Percentiles rank a stretch among this genome's conserved stretches.
Evolutionary conservation across 2,888 invertebrate genomes (phyloP).

Genomic region (Plagiodera versicolora): DNA sequence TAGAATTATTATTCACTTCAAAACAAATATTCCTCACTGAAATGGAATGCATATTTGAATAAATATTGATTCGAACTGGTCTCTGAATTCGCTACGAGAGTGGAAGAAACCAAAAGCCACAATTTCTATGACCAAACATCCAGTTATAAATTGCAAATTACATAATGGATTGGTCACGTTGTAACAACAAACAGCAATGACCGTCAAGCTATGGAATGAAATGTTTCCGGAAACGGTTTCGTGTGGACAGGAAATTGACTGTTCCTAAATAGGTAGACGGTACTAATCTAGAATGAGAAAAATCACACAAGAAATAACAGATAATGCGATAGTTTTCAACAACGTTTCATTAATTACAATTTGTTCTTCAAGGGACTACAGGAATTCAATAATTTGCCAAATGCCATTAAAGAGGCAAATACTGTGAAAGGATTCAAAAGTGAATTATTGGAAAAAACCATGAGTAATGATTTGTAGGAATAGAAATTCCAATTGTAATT

Average conservation of each 20-base stretch:
- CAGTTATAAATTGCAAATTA: neutral
- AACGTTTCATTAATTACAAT: no score
- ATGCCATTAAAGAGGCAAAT: no score
- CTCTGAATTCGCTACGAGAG: neutral
- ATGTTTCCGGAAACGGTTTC: conserved; percentile 24
- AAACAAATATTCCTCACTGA: no score
- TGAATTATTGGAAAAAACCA: no score
- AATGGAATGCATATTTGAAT: neutral
- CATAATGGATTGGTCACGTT: conserved; percentile 11
- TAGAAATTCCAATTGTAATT: no score
- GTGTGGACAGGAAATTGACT: conserved; percentile 8
- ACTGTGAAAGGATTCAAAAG: no score
- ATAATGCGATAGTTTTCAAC: neutral
- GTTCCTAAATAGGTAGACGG: conserved; percentile 10
- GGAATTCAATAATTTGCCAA: no score
- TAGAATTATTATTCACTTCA: no score
- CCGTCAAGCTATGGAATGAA: conserved; percentile 7
- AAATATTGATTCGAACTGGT: neutral
- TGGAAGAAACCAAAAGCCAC: neutral
- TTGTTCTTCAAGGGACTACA: no score
- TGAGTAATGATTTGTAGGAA: no score
- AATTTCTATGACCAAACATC: neutral
- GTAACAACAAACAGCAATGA: neutral
- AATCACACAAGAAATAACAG: neutral
- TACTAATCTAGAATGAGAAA: neutral